phyloP scores from a whole-genome alignment of 1,140 invertebrate species.

The Batillaria attramentaria region DNA sequence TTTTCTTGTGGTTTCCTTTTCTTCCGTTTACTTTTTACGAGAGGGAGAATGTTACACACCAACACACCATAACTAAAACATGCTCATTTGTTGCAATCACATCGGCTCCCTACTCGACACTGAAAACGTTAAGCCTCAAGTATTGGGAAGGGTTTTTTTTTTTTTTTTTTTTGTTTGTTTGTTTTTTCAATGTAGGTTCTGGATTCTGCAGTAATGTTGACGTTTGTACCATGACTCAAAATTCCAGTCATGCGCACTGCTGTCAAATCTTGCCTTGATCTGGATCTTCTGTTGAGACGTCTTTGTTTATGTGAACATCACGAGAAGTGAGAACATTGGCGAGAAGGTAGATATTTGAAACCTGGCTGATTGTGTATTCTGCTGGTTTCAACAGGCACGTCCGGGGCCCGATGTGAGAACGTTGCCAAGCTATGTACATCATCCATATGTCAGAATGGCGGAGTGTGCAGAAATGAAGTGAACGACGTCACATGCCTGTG shows the following conservation, averaged over 20 bases:
- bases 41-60: too few species aligned
- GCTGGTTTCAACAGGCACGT: neutral
- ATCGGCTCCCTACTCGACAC: too few species aligned
- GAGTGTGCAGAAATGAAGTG: conserved; percentile 26
- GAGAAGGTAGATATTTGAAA: neutral
- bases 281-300: neutral
- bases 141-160: too few species aligned
- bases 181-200: too few species aligned
- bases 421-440: neutral
- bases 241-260: neutral
- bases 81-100: too few species aligned
- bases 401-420: neutral
- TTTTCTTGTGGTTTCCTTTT: too few species aligned
- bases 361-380: neutral
- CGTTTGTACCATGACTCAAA: neutral
- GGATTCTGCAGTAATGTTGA: too few species aligned
- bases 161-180: too few species aligned
- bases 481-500: conserved; percentile 55
- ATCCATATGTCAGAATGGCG: conserved; percentile 15
- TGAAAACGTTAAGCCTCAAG: too few species aligned
- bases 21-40: too few species aligned
- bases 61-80: too few species aligned
- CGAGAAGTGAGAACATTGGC: neutral
- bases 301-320: neutral
- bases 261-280: neutral